phyloP scores from a whole-genome alignment of 2,113 vertebrate genomes.

The Cynoglossus semilaevis region DNA sequence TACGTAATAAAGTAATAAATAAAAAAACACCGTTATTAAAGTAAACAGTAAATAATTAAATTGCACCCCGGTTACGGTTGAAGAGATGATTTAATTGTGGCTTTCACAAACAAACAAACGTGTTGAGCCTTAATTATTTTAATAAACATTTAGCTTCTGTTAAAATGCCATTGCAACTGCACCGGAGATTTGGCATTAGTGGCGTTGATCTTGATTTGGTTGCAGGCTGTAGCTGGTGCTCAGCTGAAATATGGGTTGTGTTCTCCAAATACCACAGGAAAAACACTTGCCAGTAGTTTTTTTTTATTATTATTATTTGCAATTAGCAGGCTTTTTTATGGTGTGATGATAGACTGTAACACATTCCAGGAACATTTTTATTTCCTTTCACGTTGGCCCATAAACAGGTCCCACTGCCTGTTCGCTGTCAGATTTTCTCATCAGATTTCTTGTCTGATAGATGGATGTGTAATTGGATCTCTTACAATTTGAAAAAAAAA shows the following conservation, averaged over 20 bases:
- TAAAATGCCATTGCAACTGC: no score
- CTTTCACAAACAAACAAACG: no score
- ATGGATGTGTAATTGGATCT: background rate
- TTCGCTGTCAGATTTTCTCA: background rate
- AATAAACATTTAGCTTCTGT: no score
- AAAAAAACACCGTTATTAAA: no score
- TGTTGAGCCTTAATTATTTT: no score
- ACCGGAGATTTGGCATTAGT: no score
- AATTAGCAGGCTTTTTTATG: background rate
- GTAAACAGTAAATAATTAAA: no score
- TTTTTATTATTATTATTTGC: background rate
- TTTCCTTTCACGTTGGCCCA: background rate
- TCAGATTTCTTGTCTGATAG: background rate
- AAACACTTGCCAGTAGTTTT: constrained; percentile 1
- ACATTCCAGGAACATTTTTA: background rate
- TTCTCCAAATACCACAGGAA: constrained; percentile 7
- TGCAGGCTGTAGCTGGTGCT: no score
- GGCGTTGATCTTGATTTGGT: no score
- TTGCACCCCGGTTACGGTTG: no score
- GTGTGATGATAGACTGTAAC: background rate
- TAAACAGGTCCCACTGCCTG: background rate
- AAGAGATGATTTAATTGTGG: no score
- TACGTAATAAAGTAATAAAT: no score
- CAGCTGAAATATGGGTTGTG: constrained; percentile 7
- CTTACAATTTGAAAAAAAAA: background rate